phyloP scores from a whole-genome alignment of 1,140 invertebrate species.

The Bombus confusus region DNA sequence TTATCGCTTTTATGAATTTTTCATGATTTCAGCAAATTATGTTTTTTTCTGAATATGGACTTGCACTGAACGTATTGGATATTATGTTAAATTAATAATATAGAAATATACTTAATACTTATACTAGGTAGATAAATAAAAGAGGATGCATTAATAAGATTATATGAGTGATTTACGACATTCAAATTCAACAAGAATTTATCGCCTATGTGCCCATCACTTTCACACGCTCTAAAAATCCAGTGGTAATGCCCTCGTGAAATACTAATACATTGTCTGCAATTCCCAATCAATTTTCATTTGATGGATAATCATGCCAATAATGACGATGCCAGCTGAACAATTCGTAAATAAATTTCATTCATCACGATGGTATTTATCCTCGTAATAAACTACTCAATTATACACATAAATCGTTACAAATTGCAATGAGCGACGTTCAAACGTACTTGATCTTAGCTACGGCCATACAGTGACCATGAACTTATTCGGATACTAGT shows the following conservation, averaged over 20 bases:
- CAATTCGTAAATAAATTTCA: background rate
- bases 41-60: too few relatives aligned
- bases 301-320: background rate
- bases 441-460: background rate
- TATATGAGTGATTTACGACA: background rate
- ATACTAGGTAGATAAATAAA: too few relatives aligned
- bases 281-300: background rate
- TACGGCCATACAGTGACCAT: background rate
- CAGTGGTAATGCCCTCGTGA: background rate
- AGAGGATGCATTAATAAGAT: background rate
- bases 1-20: too few relatives aligned
- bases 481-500: constrained; percentile 8
- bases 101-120: too few relatives aligned
- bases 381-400: background rate
- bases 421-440: background rate
- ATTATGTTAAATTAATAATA: too few relatives aligned
- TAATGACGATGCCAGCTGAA: background rate
- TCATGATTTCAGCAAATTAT: too few relatives aligned
- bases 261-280: background rate
- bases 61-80: too few relatives aligned
- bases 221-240: background rate
- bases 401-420: background rate
- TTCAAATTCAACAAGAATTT: background rate
- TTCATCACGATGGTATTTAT: background rate
- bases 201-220: background rate